These are phyloP conservation scores for Aporophyla lueneburgensis DNA, from an alignment of 2,888 invertebrate genomes.

Conservation along the genomic window DNA sequence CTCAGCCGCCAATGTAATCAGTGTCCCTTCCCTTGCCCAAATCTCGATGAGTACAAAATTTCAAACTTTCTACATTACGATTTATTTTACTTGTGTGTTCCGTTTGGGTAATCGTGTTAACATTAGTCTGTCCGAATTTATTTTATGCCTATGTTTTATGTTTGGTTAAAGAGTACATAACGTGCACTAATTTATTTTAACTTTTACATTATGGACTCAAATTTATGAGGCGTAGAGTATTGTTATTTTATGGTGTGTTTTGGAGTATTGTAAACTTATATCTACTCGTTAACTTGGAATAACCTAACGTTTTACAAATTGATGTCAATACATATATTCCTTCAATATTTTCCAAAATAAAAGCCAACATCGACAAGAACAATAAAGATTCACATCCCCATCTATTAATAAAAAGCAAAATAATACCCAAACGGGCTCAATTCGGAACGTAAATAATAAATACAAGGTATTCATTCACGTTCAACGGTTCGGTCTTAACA, in stretches of 20 bases:
- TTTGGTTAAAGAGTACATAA: background rate
- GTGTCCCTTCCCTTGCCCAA: constrained; percentile 57
- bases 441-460: constrained; percentile 67
- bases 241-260: background rate
- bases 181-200: constrained; percentile 4
- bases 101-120: constrained; percentile 57
- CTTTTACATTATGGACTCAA: background rate
- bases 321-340: constrained; percentile 1
- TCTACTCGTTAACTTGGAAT: background rate
- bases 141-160: constrained; percentile 35
- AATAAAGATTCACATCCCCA: constrained; percentile 40
- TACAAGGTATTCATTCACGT: constrained; percentile 65
- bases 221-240: background rate
- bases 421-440: constrained; percentile 60
- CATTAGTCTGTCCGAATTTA: constrained; percentile 32
- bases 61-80: constrained; percentile 66
- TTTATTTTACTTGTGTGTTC: constrained; percentile 63
- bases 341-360: constrained; percentile 26
- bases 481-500: constrained; percentile 62
- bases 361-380: constrained; percentile 31
- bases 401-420: constrained; percentile 63
- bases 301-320: background rate
- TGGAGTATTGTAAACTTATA: background rate
- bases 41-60: constrained; percentile 68
- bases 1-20: constrained; percentile 68